These are phyloP conservation scores for Zaprionus ghesquierei DNA, from an alignment of 1,140 invertebrate genomes.

Conservation along the genomic window DNA sequence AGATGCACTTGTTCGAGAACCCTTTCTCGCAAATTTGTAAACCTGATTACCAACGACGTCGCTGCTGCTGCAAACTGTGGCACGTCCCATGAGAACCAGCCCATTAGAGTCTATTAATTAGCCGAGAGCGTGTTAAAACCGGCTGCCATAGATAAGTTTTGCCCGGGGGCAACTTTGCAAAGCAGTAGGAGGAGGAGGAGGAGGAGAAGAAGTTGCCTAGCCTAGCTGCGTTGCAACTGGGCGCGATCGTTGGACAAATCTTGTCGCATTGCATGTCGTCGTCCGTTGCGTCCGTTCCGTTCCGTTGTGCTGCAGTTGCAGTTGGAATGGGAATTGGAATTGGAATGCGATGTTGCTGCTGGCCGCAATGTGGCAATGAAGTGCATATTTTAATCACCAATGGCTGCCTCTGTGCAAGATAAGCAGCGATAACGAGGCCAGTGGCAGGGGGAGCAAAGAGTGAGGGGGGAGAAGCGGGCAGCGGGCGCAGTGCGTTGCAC, in stretches of 20 bases:
- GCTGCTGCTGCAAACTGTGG: background rate
- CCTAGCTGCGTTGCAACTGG: constrained; percentile 6
- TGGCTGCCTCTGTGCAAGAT: constrained; percentile 79
- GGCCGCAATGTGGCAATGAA: constrained; percentile 65
- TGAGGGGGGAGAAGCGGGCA: background rate
- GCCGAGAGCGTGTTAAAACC: constrained; percentile 67
- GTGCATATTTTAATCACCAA: constrained; percentile 76
- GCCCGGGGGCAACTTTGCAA: background rate
- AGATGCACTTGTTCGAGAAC: background rate
- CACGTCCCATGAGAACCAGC: constrained; percentile 16
- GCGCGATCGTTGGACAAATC: constrained; percentile 50
- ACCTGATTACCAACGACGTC: constrained; percentile 3
- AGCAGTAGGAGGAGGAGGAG: background rate
- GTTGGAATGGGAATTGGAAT: constrained; percentile 11
- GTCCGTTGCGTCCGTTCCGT: background rate
- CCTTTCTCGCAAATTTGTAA: background rate
- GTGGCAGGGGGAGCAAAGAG: background rate
- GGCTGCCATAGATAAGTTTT: constrained; percentile 53
- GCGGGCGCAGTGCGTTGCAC: background rate
- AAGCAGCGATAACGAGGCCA: constrained; percentile 50
- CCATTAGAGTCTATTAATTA: constrained; percentile 71
- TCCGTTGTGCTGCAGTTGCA: background rate
- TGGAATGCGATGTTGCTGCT: constrained; percentile 34
- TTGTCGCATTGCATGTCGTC: constrained; percentile 64
- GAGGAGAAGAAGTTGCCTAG: background rate